Conservation (phyloP, 2,797 vertebrate genomes). For the Heteromormyrus szaboi region DNA sequence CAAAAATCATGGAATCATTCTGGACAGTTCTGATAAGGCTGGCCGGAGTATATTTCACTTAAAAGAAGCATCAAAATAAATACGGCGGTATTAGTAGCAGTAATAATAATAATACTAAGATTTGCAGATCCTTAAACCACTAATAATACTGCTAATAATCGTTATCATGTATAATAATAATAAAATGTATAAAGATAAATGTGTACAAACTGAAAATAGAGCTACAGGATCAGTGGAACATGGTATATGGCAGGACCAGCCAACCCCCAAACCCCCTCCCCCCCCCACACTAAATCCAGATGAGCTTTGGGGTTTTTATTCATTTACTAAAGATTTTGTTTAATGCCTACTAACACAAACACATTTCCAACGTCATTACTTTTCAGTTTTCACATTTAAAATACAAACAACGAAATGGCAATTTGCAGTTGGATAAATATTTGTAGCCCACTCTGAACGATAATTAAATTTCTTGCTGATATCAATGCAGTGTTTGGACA, state of each 20-base stretch:
- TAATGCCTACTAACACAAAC: neutral
- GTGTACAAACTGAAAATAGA: neutral
- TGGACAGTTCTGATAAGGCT: neutral
- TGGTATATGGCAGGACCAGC: neutral
- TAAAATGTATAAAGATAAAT: neutral
- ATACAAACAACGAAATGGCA: neutral
- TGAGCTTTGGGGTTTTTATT: neutral
- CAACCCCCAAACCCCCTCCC: neutral
- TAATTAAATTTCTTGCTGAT: constrained; percentile 13
- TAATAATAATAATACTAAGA: neutral
- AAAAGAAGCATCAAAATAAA: neutral
- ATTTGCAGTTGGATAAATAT: constrained; percentile 21
- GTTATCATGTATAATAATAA: neutral
- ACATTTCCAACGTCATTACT: neutral
- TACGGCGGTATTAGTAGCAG: neutral
- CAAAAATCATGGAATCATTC: neutral
- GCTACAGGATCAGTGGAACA: neutral
- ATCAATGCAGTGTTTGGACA: constrained; percentile 14
- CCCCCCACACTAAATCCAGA: neutral
- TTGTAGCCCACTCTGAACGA: neutral
- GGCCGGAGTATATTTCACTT: neutral
- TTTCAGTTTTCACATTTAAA: constrained; percentile 4
- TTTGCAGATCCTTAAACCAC: neutral
- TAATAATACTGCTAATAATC: neutral
- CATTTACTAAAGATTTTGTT: neutral